phyloP scores from a whole-genome alignment of 1,140 invertebrate species.

The Heliconius himera region DNA sequence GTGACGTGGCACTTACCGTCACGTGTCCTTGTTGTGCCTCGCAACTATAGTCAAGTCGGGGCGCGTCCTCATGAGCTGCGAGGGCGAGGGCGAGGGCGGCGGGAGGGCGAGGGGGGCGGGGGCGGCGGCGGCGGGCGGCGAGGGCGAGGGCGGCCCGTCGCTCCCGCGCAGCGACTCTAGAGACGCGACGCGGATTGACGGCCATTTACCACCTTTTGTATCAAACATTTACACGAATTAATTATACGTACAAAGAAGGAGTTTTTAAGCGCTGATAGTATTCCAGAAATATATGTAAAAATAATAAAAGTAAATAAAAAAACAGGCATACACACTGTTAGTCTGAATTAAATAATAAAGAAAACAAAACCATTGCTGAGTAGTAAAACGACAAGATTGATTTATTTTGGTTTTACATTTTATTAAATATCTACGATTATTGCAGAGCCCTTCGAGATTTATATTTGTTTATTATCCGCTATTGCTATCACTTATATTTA shows the following conservation, averaged over 20 bases:
- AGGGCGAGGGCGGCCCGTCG: constrained; percentile 41
- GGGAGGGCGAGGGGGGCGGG: constrained; percentile 40
- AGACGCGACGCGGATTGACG: constrained; percentile 61
- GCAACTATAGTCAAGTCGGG: constrained; percentile 73
- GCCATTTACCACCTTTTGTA: constrained; percentile 60
- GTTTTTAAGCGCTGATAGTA: background rate
- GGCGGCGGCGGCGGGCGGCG: constrained; percentile 50
- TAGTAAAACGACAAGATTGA: no score
- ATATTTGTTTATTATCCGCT: no score
- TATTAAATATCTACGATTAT: no score
- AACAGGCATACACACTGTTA: no score
- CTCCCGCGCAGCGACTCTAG: constrained; percentile 55
- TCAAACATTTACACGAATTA: background rate
- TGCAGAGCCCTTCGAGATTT: no score
- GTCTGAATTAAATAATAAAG: no score
- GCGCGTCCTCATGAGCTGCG: constrained; percentile 62
- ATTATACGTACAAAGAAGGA: background rate
- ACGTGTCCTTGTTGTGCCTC: constrained; percentile 47
- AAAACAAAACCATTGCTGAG: no score
- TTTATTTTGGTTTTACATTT: no score
- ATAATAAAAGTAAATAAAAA: no score
- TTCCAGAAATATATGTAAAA: no score
- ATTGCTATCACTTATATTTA: no score
- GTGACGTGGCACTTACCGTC: constrained; percentile 36
- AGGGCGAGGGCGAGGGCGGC: constrained; percentile 24